These are phyloP conservation scores for Pempheris klunzingeri DNA, from an alignment of 2,797 vertebrate species.

Conservation along the genomic window DNA sequence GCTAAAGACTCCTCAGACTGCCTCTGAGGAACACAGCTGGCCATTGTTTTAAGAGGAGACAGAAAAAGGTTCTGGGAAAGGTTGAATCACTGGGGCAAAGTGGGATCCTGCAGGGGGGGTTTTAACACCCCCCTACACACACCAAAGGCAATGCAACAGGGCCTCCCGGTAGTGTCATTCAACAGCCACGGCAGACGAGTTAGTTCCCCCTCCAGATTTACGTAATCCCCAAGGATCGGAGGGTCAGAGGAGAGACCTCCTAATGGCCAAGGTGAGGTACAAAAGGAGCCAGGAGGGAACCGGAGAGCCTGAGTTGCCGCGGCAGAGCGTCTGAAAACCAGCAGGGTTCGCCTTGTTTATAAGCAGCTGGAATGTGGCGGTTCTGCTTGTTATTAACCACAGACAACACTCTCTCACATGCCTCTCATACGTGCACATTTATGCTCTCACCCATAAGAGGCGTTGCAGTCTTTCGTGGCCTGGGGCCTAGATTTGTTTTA, in stretches of 20 bases:
- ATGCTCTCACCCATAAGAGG: conserved; percentile 56
- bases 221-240: conserved; percentile 41
- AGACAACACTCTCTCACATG: conserved; percentile 76
- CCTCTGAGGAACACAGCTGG: conserved; percentile 74
- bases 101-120: conserved; percentile 52
- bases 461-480: conserved; percentile 64
- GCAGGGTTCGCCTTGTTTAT: conserved; percentile 60
- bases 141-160: conserved; percentile 37
- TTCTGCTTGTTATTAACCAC: conserved; percentile 77
- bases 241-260: conserved; percentile 57
- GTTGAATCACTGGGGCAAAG: conserved; percentile 65
- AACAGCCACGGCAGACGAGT: conserved; percentile 55
- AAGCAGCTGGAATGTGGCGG: conserved; percentile 68
- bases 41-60: conserved; percentile 73
- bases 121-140: conserved; percentile 27
- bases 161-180: conserved; percentile 37
- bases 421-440: conserved; percentile 67
- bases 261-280: conserved; percentile 42
- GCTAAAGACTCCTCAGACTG: conserved; percentile 47
- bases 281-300: conserved; percentile 44
- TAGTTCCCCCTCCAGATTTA: conserved; percentile 60
- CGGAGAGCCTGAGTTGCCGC: conserved; percentile 36
- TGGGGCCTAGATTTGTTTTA: conserved; percentile 75
- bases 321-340: conserved; percentile 56
- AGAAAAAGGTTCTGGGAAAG: conserved; percentile 70